Conservation (phyloP, 2,797 vertebrate genomes). For the Premnoplex brunnescens region DNA sequence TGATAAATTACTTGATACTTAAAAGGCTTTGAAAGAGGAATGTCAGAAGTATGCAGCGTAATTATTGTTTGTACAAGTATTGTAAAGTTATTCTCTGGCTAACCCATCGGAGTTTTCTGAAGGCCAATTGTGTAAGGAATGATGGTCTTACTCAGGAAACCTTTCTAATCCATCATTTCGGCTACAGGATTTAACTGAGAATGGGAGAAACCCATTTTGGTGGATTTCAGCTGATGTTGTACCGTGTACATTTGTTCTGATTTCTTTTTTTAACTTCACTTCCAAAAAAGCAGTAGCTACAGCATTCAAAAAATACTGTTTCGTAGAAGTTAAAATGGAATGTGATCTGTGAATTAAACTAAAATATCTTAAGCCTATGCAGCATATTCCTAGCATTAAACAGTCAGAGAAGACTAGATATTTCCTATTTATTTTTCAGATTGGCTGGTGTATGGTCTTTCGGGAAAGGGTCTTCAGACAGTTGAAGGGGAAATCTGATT, state of each 20-base stretch:
- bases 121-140: background rate
- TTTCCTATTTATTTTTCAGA: slow-evolving; percentile 69
- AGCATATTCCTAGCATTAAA: background rate
- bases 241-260: background rate
- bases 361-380: slow-evolving; percentile 6
- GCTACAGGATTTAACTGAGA: background rate
- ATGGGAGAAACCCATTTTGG: background rate
- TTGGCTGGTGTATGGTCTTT: slow-evolving; percentile 42
- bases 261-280: background rate
- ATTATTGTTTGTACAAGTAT: background rate
- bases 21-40: background rate
- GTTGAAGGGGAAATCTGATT: slow-evolving; percentile 27
- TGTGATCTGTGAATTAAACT: slow-evolving; percentile 6
- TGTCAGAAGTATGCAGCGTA: background rate
- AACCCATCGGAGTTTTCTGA: background rate
- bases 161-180: background rate
- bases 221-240: background rate
- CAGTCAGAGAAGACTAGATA: slow-evolving; percentile 11
- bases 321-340: background rate
- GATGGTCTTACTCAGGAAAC: background rate
- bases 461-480: background rate
- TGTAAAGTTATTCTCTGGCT: background rate
- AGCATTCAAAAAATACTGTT: background rate
- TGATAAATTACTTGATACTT: background rate
- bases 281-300: background rate